Percentiles rank a stretch among this genome's conserved stretches.
phyloP scores from a whole-genome alignment of 2,797 vertebrate genomes.

The Echiichthys vipera region DNA sequence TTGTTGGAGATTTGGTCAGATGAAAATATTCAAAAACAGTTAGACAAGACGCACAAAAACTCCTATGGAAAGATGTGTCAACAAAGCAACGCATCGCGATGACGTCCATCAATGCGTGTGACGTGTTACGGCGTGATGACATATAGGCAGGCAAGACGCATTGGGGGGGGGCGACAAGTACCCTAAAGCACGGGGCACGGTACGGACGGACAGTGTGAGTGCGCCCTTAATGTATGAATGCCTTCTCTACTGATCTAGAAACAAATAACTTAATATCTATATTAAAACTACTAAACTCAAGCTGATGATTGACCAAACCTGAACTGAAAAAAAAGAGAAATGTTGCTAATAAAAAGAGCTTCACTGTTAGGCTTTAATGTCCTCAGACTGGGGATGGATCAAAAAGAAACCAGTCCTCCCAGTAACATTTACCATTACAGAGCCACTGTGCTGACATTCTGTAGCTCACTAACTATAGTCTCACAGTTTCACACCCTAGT shows the following conservation, averaged over 20 bases:
- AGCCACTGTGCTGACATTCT: slow-evolving; percentile 2
- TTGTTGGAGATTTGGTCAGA: too few species aligned
- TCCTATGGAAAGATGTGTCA: too few species aligned
- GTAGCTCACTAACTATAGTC: slow-evolving; percentile 46
- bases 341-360: background rate
- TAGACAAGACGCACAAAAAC: too few species aligned
- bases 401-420: slow-evolving; percentile 23
- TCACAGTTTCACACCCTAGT: slow-evolving; percentile 39
- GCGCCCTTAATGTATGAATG: too few species aligned
- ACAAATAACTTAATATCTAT: background rate
- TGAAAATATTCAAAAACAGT: too few species aligned
- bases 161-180: too few species aligned
- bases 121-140: too few species aligned
- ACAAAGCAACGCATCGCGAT: too few species aligned
- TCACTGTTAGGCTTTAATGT: background rate
- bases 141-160: too few species aligned
- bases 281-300: background rate
- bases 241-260: background rate
- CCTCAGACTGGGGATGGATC: background rate
- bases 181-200: too few species aligned
- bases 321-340: background rate
- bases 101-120: too few species aligned
- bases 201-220: too few species aligned
- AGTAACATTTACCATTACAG: slow-evolving; percentile 18
- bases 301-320: background rate